Evolutionary conservation across 2,113 vertebrate species (phyloP).

Genomic region (Beaufortia kweichowensis): DNA sequence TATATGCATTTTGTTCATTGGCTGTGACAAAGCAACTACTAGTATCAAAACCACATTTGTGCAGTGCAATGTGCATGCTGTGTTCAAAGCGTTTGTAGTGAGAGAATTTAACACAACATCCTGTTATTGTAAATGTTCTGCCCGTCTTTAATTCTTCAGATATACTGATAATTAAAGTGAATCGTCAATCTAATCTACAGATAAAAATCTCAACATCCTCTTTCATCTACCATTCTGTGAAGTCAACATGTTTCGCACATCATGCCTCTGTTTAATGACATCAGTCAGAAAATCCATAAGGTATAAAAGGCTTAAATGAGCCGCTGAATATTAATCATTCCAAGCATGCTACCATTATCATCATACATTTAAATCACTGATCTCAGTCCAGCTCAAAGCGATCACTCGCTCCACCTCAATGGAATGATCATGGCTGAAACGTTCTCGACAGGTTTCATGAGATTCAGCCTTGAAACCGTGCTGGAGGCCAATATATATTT

Average conservation of each 20-base stretch:
- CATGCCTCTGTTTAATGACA: neutral
- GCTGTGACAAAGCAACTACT: slow-evolving; percentile 50
- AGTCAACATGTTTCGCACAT: neutral
- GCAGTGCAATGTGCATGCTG: slow-evolving; percentile 39
- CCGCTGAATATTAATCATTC: neutral
- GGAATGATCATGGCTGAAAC: neutral
- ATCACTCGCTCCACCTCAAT: neutral
- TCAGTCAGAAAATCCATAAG: slow-evolving; percentile 18
- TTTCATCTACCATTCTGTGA: slow-evolving; percentile 12
- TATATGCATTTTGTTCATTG: too few species aligned
- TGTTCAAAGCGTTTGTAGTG: slow-evolving; percentile 25
- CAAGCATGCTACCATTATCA: neutral
- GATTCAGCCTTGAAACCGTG: neutral
- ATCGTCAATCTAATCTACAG: slow-evolving; percentile 25
- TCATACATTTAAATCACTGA: neutral
- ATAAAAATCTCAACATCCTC: slow-evolving; percentile 2
- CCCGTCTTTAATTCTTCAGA: neutral
- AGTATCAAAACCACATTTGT: slow-evolving; percentile 60
- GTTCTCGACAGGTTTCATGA: neutral
- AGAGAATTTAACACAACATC: neutral
- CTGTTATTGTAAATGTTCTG: too few species aligned
- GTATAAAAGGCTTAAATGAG: neutral
- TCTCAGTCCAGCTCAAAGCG: neutral
- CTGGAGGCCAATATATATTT: slow-evolving; percentile 1
- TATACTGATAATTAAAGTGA: neutral